phyloP scores from a whole-genome alignment of 2,113 vertebrate species.

The Okapia johnstoni region DNA sequence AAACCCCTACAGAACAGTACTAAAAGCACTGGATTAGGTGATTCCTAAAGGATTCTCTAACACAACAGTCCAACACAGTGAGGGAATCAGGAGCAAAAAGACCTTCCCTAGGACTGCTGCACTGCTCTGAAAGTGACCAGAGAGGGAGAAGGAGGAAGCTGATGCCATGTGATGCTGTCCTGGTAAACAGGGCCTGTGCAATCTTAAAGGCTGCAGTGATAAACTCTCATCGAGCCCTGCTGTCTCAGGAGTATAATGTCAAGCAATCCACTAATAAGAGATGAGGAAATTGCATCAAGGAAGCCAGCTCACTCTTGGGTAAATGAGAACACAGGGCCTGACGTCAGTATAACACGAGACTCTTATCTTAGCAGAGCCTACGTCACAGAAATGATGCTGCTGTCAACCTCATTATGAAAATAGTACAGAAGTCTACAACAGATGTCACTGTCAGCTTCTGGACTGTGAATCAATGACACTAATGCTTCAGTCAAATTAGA shows the following conservation, averaged over 20 bases:
- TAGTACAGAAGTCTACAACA: background rate
- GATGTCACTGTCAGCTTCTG: background rate
- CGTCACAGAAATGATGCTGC: background rate
- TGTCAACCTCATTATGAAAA: background rate
- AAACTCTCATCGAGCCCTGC: background rate
- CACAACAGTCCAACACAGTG: background rate
- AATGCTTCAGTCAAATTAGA: background rate
- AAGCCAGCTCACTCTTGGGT: background rate
- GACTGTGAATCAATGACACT: background rate
- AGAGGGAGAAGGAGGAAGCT: background rate
- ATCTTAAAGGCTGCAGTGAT: background rate
- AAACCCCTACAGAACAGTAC: background rate
- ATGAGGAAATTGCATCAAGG: background rate
- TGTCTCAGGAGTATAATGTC: background rate
- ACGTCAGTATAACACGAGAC: background rate
- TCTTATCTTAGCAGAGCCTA: background rate
- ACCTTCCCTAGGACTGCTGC: background rate
- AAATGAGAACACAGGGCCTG: background rate
- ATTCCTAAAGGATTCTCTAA: background rate
- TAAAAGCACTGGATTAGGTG: background rate
- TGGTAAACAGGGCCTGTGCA: background rate
- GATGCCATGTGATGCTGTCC: accelerated
- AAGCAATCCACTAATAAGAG: background rate
- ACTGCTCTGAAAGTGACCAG: background rate
- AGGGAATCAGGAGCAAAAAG: background rate